Base-by-base conservation (phyloP, 1,140 invertebrate species). In the Bombus confusus region DNA sequence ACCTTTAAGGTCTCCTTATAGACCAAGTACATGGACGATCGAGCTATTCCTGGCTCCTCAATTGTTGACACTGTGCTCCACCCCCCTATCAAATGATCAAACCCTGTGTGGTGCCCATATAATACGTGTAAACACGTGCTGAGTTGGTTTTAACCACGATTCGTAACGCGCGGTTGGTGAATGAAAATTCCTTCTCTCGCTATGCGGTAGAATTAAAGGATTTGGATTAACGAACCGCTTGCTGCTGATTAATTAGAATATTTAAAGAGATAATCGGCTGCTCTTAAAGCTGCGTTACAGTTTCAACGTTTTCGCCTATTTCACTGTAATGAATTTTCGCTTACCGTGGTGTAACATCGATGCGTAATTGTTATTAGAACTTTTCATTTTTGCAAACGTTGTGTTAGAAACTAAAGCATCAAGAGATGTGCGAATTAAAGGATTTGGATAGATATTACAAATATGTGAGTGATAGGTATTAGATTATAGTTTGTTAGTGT, bases 1-100 rank as follows among this genome's bases (percentile, higher is more conserved):
- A 88, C 90, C 91, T 92, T 90, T 89, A 90, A 90, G 91, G 87
- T 87, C 92, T 85, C 83, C 77, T 88, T 86, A 89, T 87, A 87
- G 78, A 62, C 83, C 85, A 82, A 74, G 39, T 80, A 86, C 73
- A 84, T 78, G 84, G 88, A 90, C 86, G 89, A 91, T 92, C 87
- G 88, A 83, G 91, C 89, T 94, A 94, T 93, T 94, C 92, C 91
- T 90, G 91, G 90, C 90, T 39, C 80, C 88, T 93, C 88, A 93
- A 93, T 91, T 94, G 91, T 94, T 94, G 91, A 93, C 91, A 90
- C 73, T 92, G 83, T 87, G 81, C 85, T 81, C 86, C 88, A 74
- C 66, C 80, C 83, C 80, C 88, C 62, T 87, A 83, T 89, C 86
- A 72, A 85, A 84, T 79, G 71, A 87, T 85, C 73, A 64, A 78